Base-by-base conservation (phyloP, 2,888 invertebrate genomes). In the Rapana venosa region DNA sequence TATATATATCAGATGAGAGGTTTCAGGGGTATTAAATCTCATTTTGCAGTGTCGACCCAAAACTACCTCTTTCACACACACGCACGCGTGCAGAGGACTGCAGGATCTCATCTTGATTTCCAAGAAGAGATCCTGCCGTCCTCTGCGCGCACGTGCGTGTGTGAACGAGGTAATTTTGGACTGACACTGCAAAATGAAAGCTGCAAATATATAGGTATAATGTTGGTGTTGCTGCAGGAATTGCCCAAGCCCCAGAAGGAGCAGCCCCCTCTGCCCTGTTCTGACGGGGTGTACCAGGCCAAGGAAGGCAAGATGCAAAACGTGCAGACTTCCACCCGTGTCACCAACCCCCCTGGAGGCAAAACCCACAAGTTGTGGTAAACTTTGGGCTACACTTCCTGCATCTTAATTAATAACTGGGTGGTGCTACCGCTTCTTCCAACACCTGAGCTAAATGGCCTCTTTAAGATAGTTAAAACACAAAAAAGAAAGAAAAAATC, bases 321-420 rank as follows among this genome's bases (percentile, higher is more conserved):
- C 20, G 90, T 91, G 4, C 91, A 91, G 26, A 90, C 90, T 35
- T 92, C 92, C 1, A 91, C 92, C 81, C 91, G 92, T 20, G 88
- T 92, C n/a, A 87, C 89, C 61, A 92, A 92, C 77, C 92, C 92
- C 22, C 92, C 92, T 13, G 92, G 92, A 8, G 92, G 92, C 35
- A 90, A 89, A 26, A 91, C 92, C 22, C 90, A 90, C 90, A 91
- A 91, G 86, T 89, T 92, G 30, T 92, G 92, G 92, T 92, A 89
- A 47, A 88, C 74, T 74, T n/a, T 74, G 74, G 17, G 74, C 26
- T n/a, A 1, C 22, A n/a, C 74, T 66, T 66, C 26, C 66, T 66
- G 66, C 66, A 66, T 66, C 66, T 66, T 26, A 47, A 47, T 8
- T 47, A 47, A 47, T 47, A 47, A 47, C 47, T 47, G 47, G 47